Evolutionary conservation across 2,797 vertebrate genomes (phyloP), one percentile per base, ranked within the genome.

Genomic region (Melanogrammus aeglefinus): DNA sequence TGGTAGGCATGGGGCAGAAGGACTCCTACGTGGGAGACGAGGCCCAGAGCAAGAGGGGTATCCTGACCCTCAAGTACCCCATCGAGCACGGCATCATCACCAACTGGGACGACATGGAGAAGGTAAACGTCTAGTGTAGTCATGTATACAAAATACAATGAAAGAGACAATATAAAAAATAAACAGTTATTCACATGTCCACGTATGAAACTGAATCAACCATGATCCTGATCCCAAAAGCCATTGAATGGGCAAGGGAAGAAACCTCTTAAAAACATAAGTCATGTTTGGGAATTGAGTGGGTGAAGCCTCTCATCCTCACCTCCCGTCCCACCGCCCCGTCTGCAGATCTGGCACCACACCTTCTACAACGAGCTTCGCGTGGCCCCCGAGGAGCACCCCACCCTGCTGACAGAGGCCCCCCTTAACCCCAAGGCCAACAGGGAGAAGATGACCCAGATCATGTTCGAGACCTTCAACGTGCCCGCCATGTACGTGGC

Each of bases 101-200:
- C 93, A 99, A 99, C 96, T 99, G 98, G 98, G 98, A 99, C 5
- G 97, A 99, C 89, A 99, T 99, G 97, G 97, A 99, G 92, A 99
- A 99, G 95, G 97, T 97, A 71, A 6, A 33, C 24, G 29, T 16
- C 24, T 31, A 63, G 57, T 24, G 47, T 21, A 21, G 70, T 27
- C 5, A 31, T 72, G 13, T 72, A 72, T 12, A 36, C 29, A 6
- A 33, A 36, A 18, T 13, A 35, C 10, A 16, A 36, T 71, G 27
- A 12, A 5, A 0, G 6, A 29, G 10, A n/a, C n/a, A n/a, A n/a
- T n/a, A 35, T 72, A 35, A 10, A 3, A 8, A 70, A 29, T 10
- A 66, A 3, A 44, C 41, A 47, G 38, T 39, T 39, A 39, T 10
- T 39, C 44, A 47, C 13, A 16, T 0, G 4, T 2, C 12, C 44